These are phyloP conservation scores for Erpetoichthys calabaricus DNA, from an alignment of 2,797 vertebrate genomes.

Conservation along the genomic window DNA sequence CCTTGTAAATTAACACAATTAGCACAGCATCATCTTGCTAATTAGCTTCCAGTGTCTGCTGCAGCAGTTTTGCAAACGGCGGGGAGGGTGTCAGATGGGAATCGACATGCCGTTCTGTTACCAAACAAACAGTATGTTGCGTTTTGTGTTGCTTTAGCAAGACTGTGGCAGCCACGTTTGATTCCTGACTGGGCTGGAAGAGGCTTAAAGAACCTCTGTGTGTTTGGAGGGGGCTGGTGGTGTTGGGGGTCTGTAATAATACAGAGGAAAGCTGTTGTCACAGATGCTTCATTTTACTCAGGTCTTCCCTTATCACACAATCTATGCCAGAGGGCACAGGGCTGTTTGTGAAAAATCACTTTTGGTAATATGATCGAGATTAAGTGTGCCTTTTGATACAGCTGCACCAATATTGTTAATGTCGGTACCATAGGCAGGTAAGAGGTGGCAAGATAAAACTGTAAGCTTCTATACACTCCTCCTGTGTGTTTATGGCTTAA, in stretches of 20 bases:
- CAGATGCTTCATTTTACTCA: constrained; percentile 39
- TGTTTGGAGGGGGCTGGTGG: constrained; percentile 25
- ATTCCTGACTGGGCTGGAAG: constrained; percentile 42
- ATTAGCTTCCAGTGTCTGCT: constrained; percentile 84
- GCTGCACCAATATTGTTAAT: constrained; percentile 24
- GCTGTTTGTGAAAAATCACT: constrained; percentile 42
- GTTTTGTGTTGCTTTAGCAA: constrained; percentile 46
- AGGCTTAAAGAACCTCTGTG: constrained; percentile 29
- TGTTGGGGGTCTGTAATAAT: constrained; percentile 35
- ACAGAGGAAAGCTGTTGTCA: constrained; percentile 38
- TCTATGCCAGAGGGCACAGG: constrained; percentile 45
- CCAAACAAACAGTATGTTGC: constrained; percentile 53
- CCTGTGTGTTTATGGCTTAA: constrained; percentile 7
- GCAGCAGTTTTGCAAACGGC: constrained; percentile 71
- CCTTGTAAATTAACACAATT: constrained; percentile 99
- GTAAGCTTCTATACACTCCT: constrained; percentile 1
- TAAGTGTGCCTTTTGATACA: constrained; percentile 34
- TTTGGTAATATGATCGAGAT: constrained; percentile 40
- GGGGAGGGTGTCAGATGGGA: constrained; percentile 68
- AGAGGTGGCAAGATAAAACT: constrained; percentile 11
- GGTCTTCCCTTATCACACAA: constrained; percentile 36
- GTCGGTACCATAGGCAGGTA: constrained; percentile 23
- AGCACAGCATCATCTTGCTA: constrained; percentile 93
- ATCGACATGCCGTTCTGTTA: constrained; percentile 70
- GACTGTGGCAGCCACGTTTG: constrained; percentile 48